Percentiles rank a stretch among this genome's conserved stretches.
These are phyloP conservation scores for Diorhabda sublineata DNA, from an alignment of 1,140 invertebrate genomes.

Conservation along the genomic window DNA sequence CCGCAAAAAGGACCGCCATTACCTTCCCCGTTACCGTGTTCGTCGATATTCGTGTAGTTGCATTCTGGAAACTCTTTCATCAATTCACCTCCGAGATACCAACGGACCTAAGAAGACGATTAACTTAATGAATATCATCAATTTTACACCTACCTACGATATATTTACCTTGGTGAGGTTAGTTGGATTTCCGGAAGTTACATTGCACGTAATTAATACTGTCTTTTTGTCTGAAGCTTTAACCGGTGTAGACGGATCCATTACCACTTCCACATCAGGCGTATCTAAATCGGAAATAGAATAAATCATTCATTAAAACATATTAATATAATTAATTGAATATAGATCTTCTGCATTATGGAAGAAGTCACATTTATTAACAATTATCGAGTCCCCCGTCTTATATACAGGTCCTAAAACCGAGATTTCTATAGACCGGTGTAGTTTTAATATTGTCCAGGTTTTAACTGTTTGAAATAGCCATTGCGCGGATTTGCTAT, in stretches of 20 bases:
- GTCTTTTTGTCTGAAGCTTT: conserved; percentile 75
- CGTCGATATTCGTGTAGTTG: conserved; percentile 52
- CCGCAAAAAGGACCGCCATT: conserved; percentile 61
- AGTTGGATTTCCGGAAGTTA: conserved; percentile 64
- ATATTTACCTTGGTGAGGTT: conserved; percentile 58
- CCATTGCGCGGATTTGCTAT: no score
- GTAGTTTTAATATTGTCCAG: no score
- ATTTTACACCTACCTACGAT: neutral
- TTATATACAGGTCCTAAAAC: no score
- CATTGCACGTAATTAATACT: conserved; percentile 77
- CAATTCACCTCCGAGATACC: conserved; percentile 79
- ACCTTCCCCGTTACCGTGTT: conserved; percentile 36
- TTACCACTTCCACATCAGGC: conserved; percentile 70
- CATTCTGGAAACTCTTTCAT: conserved; percentile 83
- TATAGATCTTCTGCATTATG: no score
- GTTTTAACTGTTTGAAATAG: no score
- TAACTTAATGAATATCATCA: conserved; percentile 1
- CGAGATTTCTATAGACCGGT: no score
- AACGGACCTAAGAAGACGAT: conserved; percentile 38
- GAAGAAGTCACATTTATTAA: no score
- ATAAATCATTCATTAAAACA: no score
- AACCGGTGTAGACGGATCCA: conserved; percentile 70
- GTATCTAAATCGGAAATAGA: conserved; percentile 53
- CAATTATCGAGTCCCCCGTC: no score
- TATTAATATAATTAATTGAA: no score